A percentile compares a stretch with the other conserved stretches of the same genome.
phyloP scores from a whole-genome alignment of 2,113 vertebrate species.

The Hoplias malabaricus region DNA sequence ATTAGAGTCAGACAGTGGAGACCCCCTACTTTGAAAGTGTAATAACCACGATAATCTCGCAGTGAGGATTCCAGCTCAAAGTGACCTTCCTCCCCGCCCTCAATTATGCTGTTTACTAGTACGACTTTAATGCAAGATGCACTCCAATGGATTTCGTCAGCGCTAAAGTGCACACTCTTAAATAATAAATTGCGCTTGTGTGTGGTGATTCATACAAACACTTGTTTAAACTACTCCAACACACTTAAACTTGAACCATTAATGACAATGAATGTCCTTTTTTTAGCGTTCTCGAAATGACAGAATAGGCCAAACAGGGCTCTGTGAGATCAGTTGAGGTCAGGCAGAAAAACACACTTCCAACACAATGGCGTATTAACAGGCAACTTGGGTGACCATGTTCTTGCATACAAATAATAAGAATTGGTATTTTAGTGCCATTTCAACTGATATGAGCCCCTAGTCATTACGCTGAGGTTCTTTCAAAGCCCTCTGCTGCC shows the following conservation, averaged over 20 bases:
- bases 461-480: background rate
- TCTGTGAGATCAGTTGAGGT: background rate
- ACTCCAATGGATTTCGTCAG: background rate
- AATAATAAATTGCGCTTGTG: background rate
- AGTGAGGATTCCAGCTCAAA: background rate
- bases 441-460: background rate
- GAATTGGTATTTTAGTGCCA: background rate
- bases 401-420: background rate
- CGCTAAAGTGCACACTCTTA: background rate
- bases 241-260: background rate
- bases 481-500: background rate
- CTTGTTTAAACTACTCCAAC: background rate
- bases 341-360: background rate
- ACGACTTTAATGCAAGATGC: background rate
- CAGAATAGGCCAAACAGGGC: background rate
- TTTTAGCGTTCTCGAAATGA: background rate
- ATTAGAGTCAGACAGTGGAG: background rate
- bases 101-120: background rate
- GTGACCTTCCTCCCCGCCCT: background rate
- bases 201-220: background rate
- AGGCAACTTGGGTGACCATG: background rate
- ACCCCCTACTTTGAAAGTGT: background rate
- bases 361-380: background rate
- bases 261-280: background rate
- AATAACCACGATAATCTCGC: constrained; percentile 9